phyloP scores from a whole-genome alignment of 2,888 invertebrate species.

The Tenodera sinensis region DNA sequence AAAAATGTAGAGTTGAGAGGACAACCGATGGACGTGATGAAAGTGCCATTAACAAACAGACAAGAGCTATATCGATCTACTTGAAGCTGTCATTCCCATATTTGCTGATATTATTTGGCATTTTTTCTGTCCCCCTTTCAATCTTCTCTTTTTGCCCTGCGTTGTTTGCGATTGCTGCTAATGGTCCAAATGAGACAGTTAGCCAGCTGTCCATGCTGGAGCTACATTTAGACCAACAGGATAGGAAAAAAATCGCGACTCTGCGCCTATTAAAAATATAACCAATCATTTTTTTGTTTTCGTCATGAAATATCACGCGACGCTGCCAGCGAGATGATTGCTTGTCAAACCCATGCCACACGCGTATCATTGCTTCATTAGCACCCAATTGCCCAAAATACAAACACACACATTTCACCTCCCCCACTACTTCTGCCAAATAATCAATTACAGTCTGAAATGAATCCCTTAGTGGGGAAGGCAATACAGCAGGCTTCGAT shows the following conservation, averaged over 20 bases:
- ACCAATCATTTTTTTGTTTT: neutral
- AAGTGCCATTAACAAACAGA: constrained; percentile 16
- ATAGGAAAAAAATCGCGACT: neutral
- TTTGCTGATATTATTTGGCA: neutral
- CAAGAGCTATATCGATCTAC: neutral
- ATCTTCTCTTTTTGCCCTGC: neutral
- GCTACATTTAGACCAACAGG: neutral
- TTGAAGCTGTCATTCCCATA: constrained; percentile 9
- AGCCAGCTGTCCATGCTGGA: neutral
- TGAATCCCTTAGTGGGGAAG: neutral
- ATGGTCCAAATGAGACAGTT: neutral
- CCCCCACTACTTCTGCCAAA: neutral
- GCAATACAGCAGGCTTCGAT: neutral
- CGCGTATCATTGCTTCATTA: constrained; percentile 17
- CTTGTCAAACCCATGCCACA: constrained; percentile 7
- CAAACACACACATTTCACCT: neutral
- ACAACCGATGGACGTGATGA: neutral
- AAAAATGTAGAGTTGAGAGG: neutral
- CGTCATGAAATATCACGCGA: constrained; percentile 2
- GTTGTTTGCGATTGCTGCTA: neutral
- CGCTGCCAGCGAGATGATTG: neutral
- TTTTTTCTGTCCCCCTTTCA: neutral
- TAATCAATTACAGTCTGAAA: neutral
- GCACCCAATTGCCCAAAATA: constrained; percentile 19
- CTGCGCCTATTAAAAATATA: constrained; percentile 3